Evolutionary conservation across 2,113 vertebrate genomes (phyloP), one percentile per base, ranked within the genome.

Genomic region (Sisor rabdophorus): DNA sequence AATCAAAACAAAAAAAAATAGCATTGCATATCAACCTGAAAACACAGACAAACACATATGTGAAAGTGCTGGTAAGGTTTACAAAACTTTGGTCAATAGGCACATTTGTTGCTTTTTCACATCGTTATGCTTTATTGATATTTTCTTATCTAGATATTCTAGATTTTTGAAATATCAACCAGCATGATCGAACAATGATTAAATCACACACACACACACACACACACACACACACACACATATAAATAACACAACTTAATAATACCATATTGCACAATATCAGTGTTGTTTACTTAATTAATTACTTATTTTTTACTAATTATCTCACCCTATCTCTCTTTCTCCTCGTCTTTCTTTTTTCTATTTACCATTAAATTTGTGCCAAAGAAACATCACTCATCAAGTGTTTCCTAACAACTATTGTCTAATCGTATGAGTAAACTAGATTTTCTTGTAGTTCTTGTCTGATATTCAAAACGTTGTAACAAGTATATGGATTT

Each of bases 401-500:
- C 73, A 32, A 48, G 10, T 20, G 11, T 71, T 56, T 40, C 55
- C 9, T 75, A 47, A 69, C 78, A 69, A 22, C 36, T 67, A 40
- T 67, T 11, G 28, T 68, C 24, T 47, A 40, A 64, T 76, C 22
- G 22, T 28, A 28, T 36, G 76, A 77, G 73, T 80, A 67, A 55
- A 63, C 75, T 30, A 72, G 47, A 67, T 58, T 75, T 74, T 82
- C 81, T 59, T 19, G 15, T 74, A 24, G 63, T n/a, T 71, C 76
- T 71, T 52, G 77, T 80, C 53, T 75, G 81, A 79, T 85, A 82
- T 88, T 84, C 82, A 67, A 73, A 83, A 73, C 67, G 77, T 81
- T 69, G 77, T 88, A 87, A 88, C 79, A 68, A 85, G 84, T 79
- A 65, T 90, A 90, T 89, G 63, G 88, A 90, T 91, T 91, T 89